Evolutionary conservation across 2,113 vertebrate species (phyloP).

Genomic region (Poeciliopsis occidentalis): DNA sequence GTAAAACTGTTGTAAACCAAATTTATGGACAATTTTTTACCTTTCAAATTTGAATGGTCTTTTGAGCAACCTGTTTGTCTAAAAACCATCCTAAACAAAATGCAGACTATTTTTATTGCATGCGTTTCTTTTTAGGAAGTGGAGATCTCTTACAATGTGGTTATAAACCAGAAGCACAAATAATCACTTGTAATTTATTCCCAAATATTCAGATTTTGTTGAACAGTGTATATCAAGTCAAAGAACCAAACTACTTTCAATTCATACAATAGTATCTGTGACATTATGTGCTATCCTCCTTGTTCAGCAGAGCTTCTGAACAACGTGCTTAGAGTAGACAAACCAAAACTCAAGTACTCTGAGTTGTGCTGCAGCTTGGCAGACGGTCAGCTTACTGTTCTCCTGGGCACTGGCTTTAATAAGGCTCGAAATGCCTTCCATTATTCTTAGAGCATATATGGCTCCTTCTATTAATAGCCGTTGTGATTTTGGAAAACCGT

Average conservation of each 20-base stretch:
- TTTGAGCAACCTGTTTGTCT: neutral
- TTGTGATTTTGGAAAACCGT: slow-evolving; percentile 25
- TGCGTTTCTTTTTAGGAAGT: neutral
- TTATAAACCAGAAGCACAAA: neutral
- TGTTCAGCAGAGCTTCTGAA: slow-evolving; percentile 7
- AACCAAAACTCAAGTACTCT: neutral
- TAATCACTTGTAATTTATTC: no score
- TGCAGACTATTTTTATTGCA: no score
- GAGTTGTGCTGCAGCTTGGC: slow-evolving; percentile 19
- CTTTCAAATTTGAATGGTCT: neutral
- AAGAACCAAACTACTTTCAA: neutral
- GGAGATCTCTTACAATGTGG: neutral
- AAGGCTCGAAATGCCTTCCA: slow-evolving; percentile 31
- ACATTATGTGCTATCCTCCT: slow-evolving; percentile 5
- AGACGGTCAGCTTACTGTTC: slow-evolving; percentile 25
- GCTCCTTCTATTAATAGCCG: slow-evolving; percentile 44
- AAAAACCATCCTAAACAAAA: no score
- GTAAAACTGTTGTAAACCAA: no score
- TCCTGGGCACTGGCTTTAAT: slow-evolving; percentile 36
- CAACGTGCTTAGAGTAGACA: neutral
- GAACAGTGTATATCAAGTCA: no score
- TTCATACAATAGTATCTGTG: neutral
- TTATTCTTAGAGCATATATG: slow-evolving; percentile 36
- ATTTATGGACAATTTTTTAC: neutral
- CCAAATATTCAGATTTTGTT: no score